Percentiles rank a stretch among this genome's conserved stretches.
phyloP scores from a whole-genome alignment of 2,113 vertebrate species.

The Ursus arctos region DNA sequence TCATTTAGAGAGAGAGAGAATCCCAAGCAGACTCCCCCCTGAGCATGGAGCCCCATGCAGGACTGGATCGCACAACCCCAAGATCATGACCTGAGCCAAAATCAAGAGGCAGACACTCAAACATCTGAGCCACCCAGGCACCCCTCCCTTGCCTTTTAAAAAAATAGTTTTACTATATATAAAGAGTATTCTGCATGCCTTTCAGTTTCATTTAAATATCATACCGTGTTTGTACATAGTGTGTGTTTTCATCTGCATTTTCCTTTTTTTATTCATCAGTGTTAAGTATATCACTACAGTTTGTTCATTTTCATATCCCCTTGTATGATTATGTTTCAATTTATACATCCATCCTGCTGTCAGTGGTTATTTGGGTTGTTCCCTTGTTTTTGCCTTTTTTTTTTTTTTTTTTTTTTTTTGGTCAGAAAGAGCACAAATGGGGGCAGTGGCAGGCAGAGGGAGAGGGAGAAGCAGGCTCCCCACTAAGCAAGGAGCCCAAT shows the following conservation, averaged over 20 bases:
- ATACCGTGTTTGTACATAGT: neutral
- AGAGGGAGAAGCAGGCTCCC: too few relatives aligned
- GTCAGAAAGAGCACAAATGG: too few relatives aligned
- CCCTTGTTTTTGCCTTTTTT: conserved; percentile 38
- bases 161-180: neutral
- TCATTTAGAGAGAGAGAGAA: too few relatives aligned
- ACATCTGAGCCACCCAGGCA: too few relatives aligned
- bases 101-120: too few relatives aligned
- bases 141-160: neutral
- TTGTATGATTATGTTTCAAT: neutral
- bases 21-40: too few relatives aligned
- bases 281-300: conserved; percentile 5
- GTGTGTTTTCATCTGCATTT: neutral
- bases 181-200: neutral
- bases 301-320: conserved; percentile 41
- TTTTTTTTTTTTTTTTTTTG: too few relatives aligned
- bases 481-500: too few relatives aligned
- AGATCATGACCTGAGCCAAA: too few relatives aligned
- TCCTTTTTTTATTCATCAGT: neutral
- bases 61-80: too few relatives aligned
- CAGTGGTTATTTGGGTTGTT: conserved; percentile 38
- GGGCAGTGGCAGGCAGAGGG: too few relatives aligned
- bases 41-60: too few relatives aligned
- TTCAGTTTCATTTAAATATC: conserved; percentile 46
- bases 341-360: neutral